A percentile compares a stretch with the other conserved stretches of the same genome.
These are phyloP conservation scores for Exocentrus adspersus DNA, from an alignment of 2,888 invertebrate species.

Conservation along the genomic window DNA sequence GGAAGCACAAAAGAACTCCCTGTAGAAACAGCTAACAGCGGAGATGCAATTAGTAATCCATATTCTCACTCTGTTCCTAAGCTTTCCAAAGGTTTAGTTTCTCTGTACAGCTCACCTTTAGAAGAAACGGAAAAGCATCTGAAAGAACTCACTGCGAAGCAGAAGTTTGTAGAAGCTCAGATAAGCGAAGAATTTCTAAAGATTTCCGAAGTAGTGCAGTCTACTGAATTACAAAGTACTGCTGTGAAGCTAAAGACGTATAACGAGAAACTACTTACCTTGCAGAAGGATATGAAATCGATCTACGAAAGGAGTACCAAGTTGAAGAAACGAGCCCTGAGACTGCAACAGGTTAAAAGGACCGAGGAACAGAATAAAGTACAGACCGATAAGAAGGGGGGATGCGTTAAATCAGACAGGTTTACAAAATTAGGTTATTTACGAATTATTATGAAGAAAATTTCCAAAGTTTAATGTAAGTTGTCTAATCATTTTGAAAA, in stretches of 20 bases:
- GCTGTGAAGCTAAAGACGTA: conserved; percentile 44
- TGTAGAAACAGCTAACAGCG: not conserved
- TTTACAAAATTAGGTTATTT: not conserved
- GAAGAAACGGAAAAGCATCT: conserved; percentile 38
- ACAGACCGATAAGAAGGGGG: not conserved
- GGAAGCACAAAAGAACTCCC: too few relatives aligned
- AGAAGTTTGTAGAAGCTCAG: conserved; percentile 36
- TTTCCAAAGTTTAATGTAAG: too few relatives aligned
- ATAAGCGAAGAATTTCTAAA: conserved; percentile 45
- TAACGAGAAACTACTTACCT: conserved; percentile 41
- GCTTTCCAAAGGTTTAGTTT: conserved; percentile 38
- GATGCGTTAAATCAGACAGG: not conserved
- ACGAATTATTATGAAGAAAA: too few relatives aligned
- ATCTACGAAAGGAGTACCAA: conserved; percentile 44
- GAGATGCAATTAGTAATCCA: conserved; percentile 22
- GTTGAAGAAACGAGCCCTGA: conserved; percentile 43
- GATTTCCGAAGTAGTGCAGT: conserved; percentile 43
- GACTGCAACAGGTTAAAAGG: conserved; percentile 38
- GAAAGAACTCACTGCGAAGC: conserved; percentile 42
- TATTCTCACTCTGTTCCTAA: conserved; percentile 25
- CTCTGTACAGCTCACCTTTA: conserved; percentile 37
- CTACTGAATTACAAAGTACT: conserved; percentile 43
- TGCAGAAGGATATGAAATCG: conserved; percentile 46
- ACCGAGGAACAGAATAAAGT: conserved; percentile 32
- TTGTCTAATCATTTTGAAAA: too few relatives aligned